These are phyloP conservation scores for Cebidichthys violaceus DNA, from an alignment of 2,113 vertebrate genomes.

Conservation along the genomic window DNA sequence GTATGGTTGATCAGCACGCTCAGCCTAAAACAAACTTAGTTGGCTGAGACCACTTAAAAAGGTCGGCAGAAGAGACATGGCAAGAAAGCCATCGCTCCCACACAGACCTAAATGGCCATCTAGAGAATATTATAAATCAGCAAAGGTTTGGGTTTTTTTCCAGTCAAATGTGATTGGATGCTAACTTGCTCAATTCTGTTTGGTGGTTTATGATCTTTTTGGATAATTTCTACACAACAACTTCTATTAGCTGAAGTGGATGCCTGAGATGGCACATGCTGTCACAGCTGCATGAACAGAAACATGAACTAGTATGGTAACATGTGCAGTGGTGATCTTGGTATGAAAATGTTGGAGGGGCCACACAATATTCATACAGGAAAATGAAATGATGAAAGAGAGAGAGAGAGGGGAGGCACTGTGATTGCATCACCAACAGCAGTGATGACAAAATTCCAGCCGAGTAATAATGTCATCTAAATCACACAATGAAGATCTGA, in stretches of 20 bases:
- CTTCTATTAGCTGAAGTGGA: background rate
- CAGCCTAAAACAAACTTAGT: background rate
- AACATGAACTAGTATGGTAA: background rate
- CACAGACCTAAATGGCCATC: background rate
- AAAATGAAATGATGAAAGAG: no score
- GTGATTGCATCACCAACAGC: no score
- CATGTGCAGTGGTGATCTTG: no score
- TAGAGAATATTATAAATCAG: background rate
- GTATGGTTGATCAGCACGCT: background rate
- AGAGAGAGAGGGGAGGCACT: no score
- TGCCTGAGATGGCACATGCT: background rate
- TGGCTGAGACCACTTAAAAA: background rate
- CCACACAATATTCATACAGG: no score
- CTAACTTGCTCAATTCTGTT: background rate
- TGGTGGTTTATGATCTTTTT: background rate
- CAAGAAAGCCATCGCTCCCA: background rate
- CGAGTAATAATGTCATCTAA: no score
- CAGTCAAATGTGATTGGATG: background rate
- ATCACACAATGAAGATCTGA: no score
- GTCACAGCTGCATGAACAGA: background rate
- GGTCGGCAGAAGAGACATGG: background rate
- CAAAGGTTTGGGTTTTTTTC: background rate
- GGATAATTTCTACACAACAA: background rate
- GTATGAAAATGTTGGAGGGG: no score
- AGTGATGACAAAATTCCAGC: no score